phyloP scores from a whole-genome alignment of 2,797 vertebrate species.

The Tragopan temminckii region DNA sequence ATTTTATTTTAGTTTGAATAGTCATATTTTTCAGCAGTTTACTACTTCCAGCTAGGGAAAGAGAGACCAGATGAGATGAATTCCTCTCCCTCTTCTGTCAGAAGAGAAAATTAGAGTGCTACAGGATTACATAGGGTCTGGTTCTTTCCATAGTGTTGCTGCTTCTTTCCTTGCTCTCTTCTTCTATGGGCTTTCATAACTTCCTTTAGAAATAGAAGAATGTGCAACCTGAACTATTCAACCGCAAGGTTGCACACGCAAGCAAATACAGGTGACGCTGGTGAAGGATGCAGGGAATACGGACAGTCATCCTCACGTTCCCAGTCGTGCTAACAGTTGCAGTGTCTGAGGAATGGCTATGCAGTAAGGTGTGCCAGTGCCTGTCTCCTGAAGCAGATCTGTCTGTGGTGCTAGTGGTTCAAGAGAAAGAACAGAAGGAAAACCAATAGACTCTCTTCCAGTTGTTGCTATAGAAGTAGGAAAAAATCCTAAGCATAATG shows the following conservation, averaged over 20 bases:
- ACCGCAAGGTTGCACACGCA: neutral
- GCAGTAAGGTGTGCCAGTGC: neutral
- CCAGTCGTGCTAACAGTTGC: neutral
- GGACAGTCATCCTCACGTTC: neutral
- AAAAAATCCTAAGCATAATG: neutral
- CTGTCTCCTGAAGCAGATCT: neutral
- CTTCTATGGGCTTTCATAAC: neutral
- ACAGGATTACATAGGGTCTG: neutral
- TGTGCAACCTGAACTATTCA: neutral
- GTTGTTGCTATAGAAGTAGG: neutral
- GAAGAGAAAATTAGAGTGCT: neutral
- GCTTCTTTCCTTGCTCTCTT: neutral
- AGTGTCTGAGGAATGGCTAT: fast-evolving
- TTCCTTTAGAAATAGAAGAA: neutral
- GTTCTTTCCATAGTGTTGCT: neutral
- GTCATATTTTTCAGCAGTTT: neutral
- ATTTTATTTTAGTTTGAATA: neutral
- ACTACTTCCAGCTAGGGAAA: neutral
- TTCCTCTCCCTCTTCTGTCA: neutral
- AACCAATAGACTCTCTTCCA: neutral
- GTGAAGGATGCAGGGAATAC: neutral
- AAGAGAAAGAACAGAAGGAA: neutral
- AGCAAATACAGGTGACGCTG: neutral
- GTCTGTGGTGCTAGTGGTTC: neutral
- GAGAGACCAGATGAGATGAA: neutral